phyloP scores from a whole-genome alignment of 2,797 vertebrate species.

The Varecia variegata region DNA sequence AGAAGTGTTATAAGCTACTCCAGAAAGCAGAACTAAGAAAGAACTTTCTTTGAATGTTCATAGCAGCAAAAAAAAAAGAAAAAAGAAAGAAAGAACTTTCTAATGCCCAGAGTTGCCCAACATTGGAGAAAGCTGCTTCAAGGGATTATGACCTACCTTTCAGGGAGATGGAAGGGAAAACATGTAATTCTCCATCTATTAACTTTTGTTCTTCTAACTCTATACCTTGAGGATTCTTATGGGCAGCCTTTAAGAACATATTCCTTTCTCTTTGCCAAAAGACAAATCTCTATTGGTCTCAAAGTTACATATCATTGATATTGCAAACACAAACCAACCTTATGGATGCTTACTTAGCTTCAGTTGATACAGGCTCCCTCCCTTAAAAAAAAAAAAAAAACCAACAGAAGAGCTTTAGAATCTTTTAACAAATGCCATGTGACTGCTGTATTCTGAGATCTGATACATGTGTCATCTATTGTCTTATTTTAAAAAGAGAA shows the following conservation, averaged over 20 bases:
- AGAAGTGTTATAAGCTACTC: background rate
- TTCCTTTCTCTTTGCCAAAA: background rate
- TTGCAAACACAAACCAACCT: conserved; percentile 31
- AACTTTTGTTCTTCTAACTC: background rate
- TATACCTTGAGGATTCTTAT: background rate
- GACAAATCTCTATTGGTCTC: background rate
- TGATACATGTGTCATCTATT: background rate
- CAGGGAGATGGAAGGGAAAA: background rate
- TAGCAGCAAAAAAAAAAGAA: no score
- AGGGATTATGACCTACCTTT: background rate
- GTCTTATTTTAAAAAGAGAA: background rate
- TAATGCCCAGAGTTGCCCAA: background rate
- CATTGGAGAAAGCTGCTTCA: background rate
- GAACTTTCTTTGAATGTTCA: no score
- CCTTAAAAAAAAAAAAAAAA: background rate
- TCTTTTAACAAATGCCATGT: background rate
- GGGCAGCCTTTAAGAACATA: background rate
- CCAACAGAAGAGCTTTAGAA: background rate
- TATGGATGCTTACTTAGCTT: conserved; percentile 46
- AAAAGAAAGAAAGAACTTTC: background rate
- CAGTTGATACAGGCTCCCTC: background rate
- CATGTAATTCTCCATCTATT: background rate
- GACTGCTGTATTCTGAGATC: background rate
- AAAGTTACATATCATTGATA: background rate
- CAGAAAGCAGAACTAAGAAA: background rate